phyloP scores from a whole-genome alignment of 2,113 vertebrate genomes.

The Candoia aspera region DNA sequence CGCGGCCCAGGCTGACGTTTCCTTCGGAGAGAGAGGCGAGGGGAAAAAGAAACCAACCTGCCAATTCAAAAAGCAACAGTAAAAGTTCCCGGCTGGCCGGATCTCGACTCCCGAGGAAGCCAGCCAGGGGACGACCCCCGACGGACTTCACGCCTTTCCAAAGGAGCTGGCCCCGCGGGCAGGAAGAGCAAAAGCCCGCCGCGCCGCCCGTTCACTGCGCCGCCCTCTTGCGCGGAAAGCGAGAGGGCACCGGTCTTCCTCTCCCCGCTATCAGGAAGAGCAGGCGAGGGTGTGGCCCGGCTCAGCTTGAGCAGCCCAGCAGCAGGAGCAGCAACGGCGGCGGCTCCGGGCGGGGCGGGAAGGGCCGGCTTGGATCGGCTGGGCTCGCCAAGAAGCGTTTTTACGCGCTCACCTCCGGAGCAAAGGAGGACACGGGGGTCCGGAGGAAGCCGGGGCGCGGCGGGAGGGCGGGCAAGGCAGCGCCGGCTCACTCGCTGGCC shows the following conservation, averaged over 20 bases:
- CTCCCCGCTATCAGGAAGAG: constrained; percentile 44
- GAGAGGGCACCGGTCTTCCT: not conserved
- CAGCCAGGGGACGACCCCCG: not conserved
- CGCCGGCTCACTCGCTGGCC: not conserved
- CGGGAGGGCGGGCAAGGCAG: constrained; percentile 51
- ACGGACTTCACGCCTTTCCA: not conserved
- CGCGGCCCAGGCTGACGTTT: not conserved
- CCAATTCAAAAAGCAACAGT: not conserved
- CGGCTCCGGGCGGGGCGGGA: not conserved
- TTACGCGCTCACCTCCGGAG: not conserved
- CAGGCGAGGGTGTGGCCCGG: constrained; percentile 68
- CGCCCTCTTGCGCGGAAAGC: not conserved
- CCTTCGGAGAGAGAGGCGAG: not conserved
- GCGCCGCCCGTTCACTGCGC: not conserved
- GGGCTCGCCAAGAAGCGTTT: not conserved
- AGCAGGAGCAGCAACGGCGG: not conserved
- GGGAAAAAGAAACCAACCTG: not conserved
- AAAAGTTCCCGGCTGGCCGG: not conserved
- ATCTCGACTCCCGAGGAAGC: not conserved
- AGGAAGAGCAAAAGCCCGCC: constrained; percentile 43
- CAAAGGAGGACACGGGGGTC: constrained; percentile 48
- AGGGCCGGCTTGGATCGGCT: not conserved
- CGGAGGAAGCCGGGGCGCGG: constrained; percentile 1
- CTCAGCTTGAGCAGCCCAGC: not conserved
- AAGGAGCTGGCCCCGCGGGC: constrained; percentile 21